A percentile compares a stretch with the other conserved stretches of the same genome.
These are phyloP conservation scores for Metaphire vulgaris DNA, from an alignment of 1,140 invertebrate species.

Conservation along the genomic window DNA sequence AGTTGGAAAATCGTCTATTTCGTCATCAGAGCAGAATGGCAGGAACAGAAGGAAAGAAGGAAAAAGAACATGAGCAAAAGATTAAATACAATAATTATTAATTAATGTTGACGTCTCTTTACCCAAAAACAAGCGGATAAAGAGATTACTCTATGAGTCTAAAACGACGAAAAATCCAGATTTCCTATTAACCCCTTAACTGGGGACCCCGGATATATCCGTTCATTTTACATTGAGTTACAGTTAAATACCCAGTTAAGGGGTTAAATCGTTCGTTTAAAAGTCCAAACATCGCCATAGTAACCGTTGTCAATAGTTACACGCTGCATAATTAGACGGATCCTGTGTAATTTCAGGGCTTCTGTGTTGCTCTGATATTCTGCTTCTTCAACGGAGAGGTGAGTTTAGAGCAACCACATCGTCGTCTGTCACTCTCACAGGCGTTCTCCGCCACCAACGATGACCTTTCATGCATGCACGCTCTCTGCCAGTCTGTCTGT, in stretches of 20 bases:
- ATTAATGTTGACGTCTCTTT: no score
- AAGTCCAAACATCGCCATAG: background rate
- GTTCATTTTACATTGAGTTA: background rate
- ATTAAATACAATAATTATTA: no score
- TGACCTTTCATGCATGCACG: no score
- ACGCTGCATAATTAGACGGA: background rate
- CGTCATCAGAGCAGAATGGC: background rate
- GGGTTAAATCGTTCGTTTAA: background rate
- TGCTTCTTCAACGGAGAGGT: constrained; percentile 95
- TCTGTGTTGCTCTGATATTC: constrained; percentile 82
- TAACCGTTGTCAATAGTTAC: background rate
- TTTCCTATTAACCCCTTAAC: background rate
- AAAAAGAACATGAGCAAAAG: background rate
- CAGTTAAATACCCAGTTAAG: no score
- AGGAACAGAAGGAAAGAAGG: background rate
- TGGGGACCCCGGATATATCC: background rate
- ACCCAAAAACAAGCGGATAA: no score
- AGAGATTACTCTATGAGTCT: no score
- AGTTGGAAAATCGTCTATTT: background rate
- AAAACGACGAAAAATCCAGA: no score
- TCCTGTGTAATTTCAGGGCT: constrained; percentile 33
- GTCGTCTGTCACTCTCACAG: no score
- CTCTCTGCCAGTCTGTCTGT: no score
- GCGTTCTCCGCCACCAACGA: no score
- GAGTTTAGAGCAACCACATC: no score